A percentile compares a stretch with the other conserved stretches of the same genome.
Evolutionary conservation across 2,888 invertebrate genomes (phyloP).

Genomic region (Andrena chrysosceles): DNA sequence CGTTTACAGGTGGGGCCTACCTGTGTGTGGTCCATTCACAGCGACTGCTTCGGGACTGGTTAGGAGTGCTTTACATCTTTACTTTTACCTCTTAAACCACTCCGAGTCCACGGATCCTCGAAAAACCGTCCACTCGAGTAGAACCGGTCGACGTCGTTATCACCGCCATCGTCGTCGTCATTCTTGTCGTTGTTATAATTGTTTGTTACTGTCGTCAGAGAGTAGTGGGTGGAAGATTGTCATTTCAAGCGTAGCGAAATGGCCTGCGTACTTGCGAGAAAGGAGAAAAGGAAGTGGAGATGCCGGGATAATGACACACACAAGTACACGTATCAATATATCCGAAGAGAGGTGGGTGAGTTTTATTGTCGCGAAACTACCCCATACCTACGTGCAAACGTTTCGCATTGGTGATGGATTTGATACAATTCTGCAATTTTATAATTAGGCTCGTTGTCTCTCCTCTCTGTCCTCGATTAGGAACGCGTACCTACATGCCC

Average conservation of each 20-base stretch:
- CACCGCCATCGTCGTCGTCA: background rate
- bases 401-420: too few relatives aligned
- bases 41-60: conserved; percentile 78
- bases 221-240: background rate
- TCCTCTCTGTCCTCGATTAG: too few relatives aligned
- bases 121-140: conserved; percentile 10
- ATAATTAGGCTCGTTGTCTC: too few relatives aligned
- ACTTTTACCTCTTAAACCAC: conserved; percentile 42
- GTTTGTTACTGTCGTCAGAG: conserved; percentile 11
- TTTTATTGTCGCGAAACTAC: background rate
- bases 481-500: too few relatives aligned
- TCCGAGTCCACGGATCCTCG: conserved; percentile 6
- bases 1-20: conserved; percentile 83
- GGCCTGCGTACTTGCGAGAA: background rate
- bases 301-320: too few relatives aligned
- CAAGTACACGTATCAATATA: background rate
- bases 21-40: conserved; percentile 84
- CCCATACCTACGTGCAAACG: too few relatives aligned
- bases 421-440: too few relatives aligned
- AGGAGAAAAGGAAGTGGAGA: too few relatives aligned
- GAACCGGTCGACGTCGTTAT: background rate
- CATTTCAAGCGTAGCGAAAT: background rate
- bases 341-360: background rate
- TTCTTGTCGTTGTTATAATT: background rate
- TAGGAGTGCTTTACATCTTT: conserved; percentile 81